These are phyloP conservation scores for Cydia splendana DNA, from an alignment of 1,140 invertebrate genomes.

Conservation along the genomic window DNA sequence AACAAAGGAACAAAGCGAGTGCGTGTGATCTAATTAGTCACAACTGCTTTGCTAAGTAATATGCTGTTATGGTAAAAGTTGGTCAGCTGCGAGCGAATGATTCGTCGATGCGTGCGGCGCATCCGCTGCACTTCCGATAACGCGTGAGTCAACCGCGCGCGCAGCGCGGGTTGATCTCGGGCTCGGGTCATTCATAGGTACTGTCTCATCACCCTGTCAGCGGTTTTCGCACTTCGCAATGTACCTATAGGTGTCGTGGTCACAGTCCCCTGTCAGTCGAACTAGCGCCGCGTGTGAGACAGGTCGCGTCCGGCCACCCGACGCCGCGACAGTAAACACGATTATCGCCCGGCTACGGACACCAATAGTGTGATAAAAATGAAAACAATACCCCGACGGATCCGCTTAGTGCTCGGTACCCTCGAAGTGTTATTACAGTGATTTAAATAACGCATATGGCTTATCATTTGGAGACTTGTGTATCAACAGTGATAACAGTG, in stretches of 20 bases:
- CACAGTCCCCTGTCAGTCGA: slow-evolving; percentile 48
- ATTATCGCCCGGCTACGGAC: slow-evolving; percentile 42
- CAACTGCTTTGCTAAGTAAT: slow-evolving; percentile 52
- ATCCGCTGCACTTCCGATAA: slow-evolving; percentile 72
- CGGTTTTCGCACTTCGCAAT: slow-evolving; percentile 49
- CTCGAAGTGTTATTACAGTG: slow-evolving; percentile 39
- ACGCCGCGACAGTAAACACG: slow-evolving; percentile 47
- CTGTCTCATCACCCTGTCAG: slow-evolving; percentile 46
- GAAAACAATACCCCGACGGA: slow-evolving; percentile 53
- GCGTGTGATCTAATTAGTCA: slow-evolving; percentile 66
- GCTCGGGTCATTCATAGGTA: slow-evolving; percentile 50
- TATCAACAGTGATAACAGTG: slow-evolving; percentile 40
- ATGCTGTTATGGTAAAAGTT: slow-evolving; percentile 64
- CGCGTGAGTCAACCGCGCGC: slow-evolving; percentile 58
- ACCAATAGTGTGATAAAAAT: slow-evolving; percentile 49
- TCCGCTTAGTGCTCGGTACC: slow-evolving; percentile 38
- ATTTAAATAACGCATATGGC: slow-evolving; percentile 37
- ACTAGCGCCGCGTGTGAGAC: slow-evolving; percentile 41
- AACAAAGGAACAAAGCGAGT: slow-evolving; percentile 72
- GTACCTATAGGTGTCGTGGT: slow-evolving; percentile 39
- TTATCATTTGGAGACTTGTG: slow-evolving; percentile 32
- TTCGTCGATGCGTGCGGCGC: slow-evolving; percentile 49
- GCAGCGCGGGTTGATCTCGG: slow-evolving; percentile 44
- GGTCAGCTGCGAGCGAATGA: slow-evolving; percentile 65
- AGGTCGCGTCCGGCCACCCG: slow-evolving; percentile 34